Evolutionary conservation across 1,140 invertebrate genomes (phyloP), one percentile per base, ranked within the genome.

Genomic region (Glomeris maerens): DNA sequence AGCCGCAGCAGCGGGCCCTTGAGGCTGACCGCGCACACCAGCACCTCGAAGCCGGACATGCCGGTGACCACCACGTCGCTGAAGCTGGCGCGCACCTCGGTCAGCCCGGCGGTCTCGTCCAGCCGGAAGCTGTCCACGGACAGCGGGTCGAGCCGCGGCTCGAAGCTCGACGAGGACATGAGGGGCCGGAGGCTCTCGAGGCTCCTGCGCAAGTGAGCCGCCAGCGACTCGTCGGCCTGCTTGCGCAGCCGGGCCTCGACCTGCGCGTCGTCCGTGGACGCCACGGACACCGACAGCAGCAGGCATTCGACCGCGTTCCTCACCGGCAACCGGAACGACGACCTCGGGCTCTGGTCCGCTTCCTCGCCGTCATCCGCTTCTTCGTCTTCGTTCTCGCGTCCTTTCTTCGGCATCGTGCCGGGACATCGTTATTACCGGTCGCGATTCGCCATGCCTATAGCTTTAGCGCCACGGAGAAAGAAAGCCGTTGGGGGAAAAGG

Each of bases 81-180:
- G 41, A 50, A 50, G 39, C 3, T 3, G 26, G 49, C 46, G 3
- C 21, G 3, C 2, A 51, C n/a, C 5, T 3, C 13, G 14, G 50
- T 28, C 5, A 51, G 25, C 23, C 26, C 47, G 3, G 46, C 46
- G 31, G 36, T 47, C n/a, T 49, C 49, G 48, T 52, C 47, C 3
- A 51, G 2, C n/a, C 25, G 2, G 13, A 52, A 5, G 27, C 50
- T 47, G 46, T 7, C 36, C 2, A 50, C 4, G 2, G 21, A 29
- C 5, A 52, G 47, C 5, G 51, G 51, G 20, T 52, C 51, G 17
- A 52, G 38, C 2, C n/a, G 2, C 5, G 51, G 51, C 13, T 52
- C 48, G 2, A 29, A 31, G 4, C 48, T 41, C 5, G 45, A 45
- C 2, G 13, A 25, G 7, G 13, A 22, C 51, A 52, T 52, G 20